phyloP scores from a whole-genome alignment of 2,113 vertebrate species.

The Pantherophis guttatus region DNA sequence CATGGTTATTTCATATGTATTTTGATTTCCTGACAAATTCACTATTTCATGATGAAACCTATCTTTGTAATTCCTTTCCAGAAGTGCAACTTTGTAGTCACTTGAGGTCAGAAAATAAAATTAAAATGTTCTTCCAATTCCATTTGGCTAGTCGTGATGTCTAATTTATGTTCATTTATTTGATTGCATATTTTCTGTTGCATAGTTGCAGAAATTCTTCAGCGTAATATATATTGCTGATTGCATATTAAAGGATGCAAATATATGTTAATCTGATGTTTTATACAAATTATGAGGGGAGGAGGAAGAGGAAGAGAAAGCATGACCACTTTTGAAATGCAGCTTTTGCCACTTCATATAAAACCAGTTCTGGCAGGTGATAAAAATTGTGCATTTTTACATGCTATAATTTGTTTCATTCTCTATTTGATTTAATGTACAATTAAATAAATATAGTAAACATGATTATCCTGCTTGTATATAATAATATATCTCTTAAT shows the following conservation, averaged over 20 bases:
- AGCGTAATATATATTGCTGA: neutral
- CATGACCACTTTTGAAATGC: neutral
- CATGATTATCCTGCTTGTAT: neutral
- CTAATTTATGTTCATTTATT: neutral
- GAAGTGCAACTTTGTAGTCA: neutral
- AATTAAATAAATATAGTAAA: neutral
- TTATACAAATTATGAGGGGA: neutral
- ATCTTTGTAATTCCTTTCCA: neutral
- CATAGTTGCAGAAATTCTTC: neutral
- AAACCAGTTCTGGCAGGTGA: neutral
- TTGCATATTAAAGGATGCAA: neutral
- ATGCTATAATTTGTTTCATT: neutral
- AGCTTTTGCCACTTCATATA: neutral
- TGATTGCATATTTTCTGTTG: neutral
- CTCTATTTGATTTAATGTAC: neutral
- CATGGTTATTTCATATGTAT: neutral
- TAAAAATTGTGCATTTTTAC: neutral
- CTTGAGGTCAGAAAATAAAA: neutral
- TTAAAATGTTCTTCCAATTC: neutral
- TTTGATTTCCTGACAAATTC: neutral
- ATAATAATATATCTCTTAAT: neutral
- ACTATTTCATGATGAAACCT: neutral
- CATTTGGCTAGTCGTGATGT: neutral
- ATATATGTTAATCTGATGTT: neutral
- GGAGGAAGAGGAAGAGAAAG: neutral